These are phyloP conservation scores for Crotophaga sulcirostris DNA, from an alignment of 2,113 vertebrate species.

Conservation along the genomic window DNA sequence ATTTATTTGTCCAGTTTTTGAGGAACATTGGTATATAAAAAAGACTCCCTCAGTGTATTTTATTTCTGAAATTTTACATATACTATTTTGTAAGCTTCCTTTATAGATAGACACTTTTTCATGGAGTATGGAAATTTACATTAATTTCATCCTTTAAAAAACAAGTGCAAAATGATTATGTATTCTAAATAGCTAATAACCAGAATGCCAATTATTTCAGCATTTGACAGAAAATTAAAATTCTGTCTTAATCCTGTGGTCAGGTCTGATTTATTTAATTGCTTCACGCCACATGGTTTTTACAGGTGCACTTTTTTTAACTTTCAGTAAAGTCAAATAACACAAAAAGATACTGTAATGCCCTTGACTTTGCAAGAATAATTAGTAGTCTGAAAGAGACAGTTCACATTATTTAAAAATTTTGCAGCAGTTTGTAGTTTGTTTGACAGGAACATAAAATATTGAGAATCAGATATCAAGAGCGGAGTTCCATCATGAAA, in stretches of 20 bases:
- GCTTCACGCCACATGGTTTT: not conserved
- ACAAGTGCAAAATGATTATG: rapidly evolving
- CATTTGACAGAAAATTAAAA: not conserved
- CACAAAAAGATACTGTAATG: not conserved
- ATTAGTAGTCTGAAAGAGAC: not conserved
- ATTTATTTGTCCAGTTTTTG: not conserved
- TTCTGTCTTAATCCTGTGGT: not conserved
- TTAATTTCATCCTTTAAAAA: not conserved
- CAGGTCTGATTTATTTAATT: not conserved
- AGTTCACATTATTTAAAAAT: not conserved
- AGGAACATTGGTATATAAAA: not conserved
- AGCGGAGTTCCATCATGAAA: not conserved
- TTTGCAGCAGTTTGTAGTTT: not conserved
- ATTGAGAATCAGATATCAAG: not conserved
- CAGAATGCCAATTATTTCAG: not conserved
- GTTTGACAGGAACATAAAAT: not conserved
- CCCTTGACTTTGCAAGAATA: not conserved
- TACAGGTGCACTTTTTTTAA: not conserved
- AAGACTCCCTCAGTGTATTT: not conserved
- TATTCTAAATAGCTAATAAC: not conserved
- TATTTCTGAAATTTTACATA: not conserved
- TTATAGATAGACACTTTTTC: not conserved
- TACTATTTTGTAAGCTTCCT: not conserved
- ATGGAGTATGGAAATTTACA: not conserved
- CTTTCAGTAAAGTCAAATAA: not conserved